Percentiles rank a stretch among this genome's conserved stretches.
Evolutionary conservation across 2,113 vertebrate genomes (phyloP).

Genomic region (Eleginops maclovinus): DNA sequence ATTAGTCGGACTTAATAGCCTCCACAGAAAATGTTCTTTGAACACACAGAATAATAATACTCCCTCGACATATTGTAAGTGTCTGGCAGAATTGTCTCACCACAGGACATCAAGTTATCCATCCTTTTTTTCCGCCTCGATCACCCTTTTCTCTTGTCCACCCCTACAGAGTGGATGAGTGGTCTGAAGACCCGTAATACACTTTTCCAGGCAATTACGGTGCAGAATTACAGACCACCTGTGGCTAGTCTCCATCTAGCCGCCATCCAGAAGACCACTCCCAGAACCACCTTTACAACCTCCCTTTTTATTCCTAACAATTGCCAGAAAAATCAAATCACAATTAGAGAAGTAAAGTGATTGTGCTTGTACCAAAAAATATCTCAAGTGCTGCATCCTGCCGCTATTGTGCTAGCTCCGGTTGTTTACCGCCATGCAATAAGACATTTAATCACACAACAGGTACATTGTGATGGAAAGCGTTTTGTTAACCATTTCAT

Average conservation of each 20-base stretch:
- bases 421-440: slow-evolving; percentile 57
- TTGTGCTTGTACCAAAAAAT: slow-evolving; percentile 63
- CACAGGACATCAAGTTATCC: slow-evolving; percentile 78
- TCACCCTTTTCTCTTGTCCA: slow-evolving; percentile 77
- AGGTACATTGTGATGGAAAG: neutral
- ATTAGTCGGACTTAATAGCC: slow-evolving; percentile 82
- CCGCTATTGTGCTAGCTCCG: slow-evolving; percentile 18
- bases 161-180: slow-evolving; percentile 83
- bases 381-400: slow-evolving; percentile 47
- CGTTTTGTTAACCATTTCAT: neutral
- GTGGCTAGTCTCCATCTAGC: slow-evolving; percentile 76
- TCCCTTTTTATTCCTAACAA: slow-evolving; percentile 63
- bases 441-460: slow-evolving; percentile 17
- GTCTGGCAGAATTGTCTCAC: slow-evolving; percentile 79
- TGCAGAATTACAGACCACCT: slow-evolving; percentile 85
- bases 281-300: slow-evolving; percentile 64
- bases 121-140: slow-evolving; percentile 71
- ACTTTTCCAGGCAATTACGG: slow-evolving; percentile 84
- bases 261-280: slow-evolving; percentile 40
- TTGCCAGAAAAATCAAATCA: slow-evolving; percentile 68
- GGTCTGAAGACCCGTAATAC: slow-evolving; percentile 80
- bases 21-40: slow-evolving; percentile 72
- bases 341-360: slow-evolving; percentile 68
- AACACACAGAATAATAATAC: slow-evolving; percentile 72
- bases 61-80: slow-evolving; percentile 74